Conservation (phyloP, 1,140 invertebrate genomes). For the Neodiprion pinetum region DNA sequence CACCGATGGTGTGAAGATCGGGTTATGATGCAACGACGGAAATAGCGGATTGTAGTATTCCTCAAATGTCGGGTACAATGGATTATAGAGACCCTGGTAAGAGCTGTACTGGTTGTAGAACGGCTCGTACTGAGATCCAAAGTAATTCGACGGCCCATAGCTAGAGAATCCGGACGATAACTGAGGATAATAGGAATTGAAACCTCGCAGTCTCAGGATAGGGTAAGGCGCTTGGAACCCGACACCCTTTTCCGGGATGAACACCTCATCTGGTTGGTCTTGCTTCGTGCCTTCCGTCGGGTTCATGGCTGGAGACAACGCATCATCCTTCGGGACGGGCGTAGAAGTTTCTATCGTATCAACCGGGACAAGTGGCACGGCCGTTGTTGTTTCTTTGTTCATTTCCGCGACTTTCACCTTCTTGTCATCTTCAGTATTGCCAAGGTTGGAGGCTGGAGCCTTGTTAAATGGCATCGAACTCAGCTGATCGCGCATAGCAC, state of each 20-base stretch:
- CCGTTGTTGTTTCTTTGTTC: too few relatives aligned
- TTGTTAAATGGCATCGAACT: too few relatives aligned
- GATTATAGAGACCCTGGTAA: background rate
- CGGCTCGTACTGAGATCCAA: background rate
- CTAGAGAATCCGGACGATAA: background rate
- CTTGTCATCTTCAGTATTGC: too few relatives aligned
- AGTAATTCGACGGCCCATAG: background rate
- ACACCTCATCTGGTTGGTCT: background rate
- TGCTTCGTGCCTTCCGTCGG: background rate
- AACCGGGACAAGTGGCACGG: background rate
- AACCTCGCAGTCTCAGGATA: background rate
- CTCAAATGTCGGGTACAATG: background rate
- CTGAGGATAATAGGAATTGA: background rate
- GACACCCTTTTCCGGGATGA: background rate
- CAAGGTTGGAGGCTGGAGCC: too few relatives aligned
- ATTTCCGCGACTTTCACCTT: too few relatives aligned
- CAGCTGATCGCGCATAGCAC: background rate
- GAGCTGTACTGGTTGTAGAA: background rate
- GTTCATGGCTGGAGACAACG: too few relatives aligned
- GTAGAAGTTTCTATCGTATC: background rate
- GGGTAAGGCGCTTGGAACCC: background rate
- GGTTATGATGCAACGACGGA: background rate
- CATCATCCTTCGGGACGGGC: too few relatives aligned
- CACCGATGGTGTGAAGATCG: background rate
- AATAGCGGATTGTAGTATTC: background rate